phyloP scores from a whole-genome alignment of 2,797 vertebrate genomes.

The Artibeus lituratus region DNA sequence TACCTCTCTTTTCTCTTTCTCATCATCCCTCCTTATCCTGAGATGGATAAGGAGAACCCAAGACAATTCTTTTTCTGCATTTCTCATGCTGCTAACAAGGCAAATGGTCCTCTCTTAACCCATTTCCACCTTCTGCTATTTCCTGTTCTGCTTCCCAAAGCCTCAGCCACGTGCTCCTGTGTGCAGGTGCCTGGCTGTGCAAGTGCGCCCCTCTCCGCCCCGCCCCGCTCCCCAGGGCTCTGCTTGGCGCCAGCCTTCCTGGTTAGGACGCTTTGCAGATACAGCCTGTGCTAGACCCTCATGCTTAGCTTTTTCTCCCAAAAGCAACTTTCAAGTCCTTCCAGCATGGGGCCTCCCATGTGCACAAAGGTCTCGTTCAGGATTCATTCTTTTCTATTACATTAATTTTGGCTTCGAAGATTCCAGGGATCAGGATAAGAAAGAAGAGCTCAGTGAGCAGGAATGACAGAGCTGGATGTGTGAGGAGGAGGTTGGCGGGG shows the following conservation, averaged over 20 bases:
- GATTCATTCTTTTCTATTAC: not conserved
- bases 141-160: slow-evolving; percentile 6
- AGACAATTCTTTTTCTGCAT: not conserved
- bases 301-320: not conserved
- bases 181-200: not conserved
- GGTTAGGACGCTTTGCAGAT: not conserved
- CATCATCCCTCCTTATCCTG: not conserved
- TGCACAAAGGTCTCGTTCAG: not conserved
- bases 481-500: not conserved
- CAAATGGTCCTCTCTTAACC: not conserved
- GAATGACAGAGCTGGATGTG: slow-evolving; percentile 26
- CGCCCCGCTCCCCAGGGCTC: not conserved
- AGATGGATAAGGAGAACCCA: not conserved
- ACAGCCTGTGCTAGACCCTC: not conserved
- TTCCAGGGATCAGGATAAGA: not conserved
- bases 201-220: not conserved
- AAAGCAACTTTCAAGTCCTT: not conserved
- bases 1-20: not conserved
- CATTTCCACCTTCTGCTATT: not conserved
- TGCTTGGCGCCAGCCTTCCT: not conserved
- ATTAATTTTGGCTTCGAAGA: not conserved
- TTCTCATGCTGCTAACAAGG: not conserved
- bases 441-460: not conserved
- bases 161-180: not conserved
- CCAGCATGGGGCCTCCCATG: not conserved